Conservation (phyloP, 2,113 vertebrate genomes). For the Catagonus wagneri region DNA sequence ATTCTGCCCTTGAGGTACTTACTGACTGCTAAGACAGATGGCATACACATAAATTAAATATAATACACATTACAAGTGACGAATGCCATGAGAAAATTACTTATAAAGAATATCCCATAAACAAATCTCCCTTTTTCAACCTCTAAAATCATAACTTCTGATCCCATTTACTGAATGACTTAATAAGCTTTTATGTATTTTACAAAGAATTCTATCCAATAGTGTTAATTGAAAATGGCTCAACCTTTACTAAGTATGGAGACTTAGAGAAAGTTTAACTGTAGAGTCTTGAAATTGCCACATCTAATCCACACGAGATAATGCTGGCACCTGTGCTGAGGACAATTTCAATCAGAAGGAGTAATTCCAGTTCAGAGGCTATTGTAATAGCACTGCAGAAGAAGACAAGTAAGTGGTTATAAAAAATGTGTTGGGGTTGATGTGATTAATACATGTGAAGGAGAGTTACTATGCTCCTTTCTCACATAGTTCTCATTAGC, state of each 20-base stretch:
- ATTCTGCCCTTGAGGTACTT: constrained; percentile 59
- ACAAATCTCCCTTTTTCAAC: not conserved
- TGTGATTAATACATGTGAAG: not conserved
- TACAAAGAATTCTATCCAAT: not conserved
- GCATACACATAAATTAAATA: constrained; percentile 54
- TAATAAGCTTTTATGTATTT: not conserved
- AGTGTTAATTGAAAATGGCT: not conserved
- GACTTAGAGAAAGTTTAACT: not conserved
- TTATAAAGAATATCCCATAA: not conserved
- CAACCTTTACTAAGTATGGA: not conserved
- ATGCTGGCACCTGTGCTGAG: not conserved
- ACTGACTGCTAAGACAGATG: constrained; percentile 63
- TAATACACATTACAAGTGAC: constrained; percentile 25
- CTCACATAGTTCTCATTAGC: not conserved
- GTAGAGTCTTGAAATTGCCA: not conserved
- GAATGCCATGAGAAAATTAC: constrained; percentile 56
- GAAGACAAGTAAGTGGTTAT: not conserved
- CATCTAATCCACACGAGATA: not conserved
- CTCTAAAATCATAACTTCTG: not conserved
- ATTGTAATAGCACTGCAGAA: not conserved
- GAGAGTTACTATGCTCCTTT: not conserved
- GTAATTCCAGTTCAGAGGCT: not conserved
- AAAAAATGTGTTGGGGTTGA: not conserved
- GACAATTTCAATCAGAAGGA: not conserved
- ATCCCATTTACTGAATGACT: not conserved